Conservation (phyloP, 2,888 invertebrate genomes). For the Drosophila borealis region DNA sequence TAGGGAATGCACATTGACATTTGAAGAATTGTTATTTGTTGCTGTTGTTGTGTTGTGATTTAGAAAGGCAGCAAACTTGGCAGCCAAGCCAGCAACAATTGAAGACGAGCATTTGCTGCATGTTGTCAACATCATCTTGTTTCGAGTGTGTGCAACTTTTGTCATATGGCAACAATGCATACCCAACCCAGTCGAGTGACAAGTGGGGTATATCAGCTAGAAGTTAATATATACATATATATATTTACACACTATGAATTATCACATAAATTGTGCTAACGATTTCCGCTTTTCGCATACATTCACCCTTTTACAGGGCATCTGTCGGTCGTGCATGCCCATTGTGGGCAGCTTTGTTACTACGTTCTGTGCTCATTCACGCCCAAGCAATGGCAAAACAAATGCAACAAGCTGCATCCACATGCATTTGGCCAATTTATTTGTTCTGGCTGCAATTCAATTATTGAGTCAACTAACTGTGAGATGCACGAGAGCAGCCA, state of each 20-base stretch:
- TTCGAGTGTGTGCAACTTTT: conserved; percentile 14
- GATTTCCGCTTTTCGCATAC: neutral
- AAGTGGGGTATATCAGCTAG: conserved; percentile 7
- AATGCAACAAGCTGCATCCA: conserved; percentile 21
- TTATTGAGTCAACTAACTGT: conserved; percentile 33
- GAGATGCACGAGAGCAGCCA: conserved; percentile 22
- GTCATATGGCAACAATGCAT: conserved; percentile 12
- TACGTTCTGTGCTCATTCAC: conserved; percentile 42
- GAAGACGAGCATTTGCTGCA: conserved; percentile 44
- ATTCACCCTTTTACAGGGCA: neutral
- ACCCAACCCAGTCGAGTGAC: neutral
- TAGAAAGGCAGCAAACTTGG: conserved; percentile 62
- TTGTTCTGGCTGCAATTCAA: conserved; percentile 45
- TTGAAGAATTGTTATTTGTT: conserved; percentile 51
- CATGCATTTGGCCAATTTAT: conserved; percentile 44
- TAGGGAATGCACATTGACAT: conserved; percentile 67
- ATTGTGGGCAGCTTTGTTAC: neutral
- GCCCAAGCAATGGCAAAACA: conserved; percentile 38
- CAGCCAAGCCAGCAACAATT: conserved; percentile 28
- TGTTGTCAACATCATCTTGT: conserved; percentile 39
- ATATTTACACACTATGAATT: no score
- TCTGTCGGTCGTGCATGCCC: neutral
- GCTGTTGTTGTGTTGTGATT: conserved; percentile 37
- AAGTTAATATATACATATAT: neutral
- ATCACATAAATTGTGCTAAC: no score